phyloP scores from a whole-genome alignment of 2,797 vertebrate species.

The Cichlasoma orientale region DNA sequence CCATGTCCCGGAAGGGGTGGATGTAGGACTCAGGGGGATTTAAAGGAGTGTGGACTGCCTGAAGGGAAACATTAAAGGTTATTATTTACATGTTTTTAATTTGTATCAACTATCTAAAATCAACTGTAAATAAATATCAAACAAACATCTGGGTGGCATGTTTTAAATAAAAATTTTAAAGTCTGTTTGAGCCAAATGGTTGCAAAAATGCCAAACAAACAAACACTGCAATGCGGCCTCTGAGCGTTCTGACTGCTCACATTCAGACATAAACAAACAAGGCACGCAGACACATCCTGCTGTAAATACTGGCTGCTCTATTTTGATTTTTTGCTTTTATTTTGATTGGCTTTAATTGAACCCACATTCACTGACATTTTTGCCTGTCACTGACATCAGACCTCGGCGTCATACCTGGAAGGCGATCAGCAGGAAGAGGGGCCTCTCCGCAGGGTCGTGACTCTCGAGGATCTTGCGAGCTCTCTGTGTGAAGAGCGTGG shows the following conservation, averaged over 20 bases:
- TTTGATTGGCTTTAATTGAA: neutral
- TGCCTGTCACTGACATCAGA: neutral
- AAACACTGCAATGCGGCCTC: conserved; percentile 15
- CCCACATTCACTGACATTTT: neutral
- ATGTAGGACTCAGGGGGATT: conserved; percentile 93
- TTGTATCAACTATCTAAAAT: neutral
- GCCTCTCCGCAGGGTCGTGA: conserved; percentile 78
- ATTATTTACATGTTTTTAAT: neutral
- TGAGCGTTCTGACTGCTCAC: neutral
- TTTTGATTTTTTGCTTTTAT: neutral
- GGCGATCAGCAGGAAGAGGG: conserved; percentile 94
- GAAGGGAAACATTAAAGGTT: neutral
- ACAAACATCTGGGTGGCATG: neutral
- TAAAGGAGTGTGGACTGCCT: conserved; percentile 94
- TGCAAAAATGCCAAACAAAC: neutral
- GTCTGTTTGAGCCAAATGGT: neutral
- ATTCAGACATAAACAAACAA: neutral
- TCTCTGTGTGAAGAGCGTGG: conserved; percentile 89
- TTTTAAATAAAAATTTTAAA: neutral
- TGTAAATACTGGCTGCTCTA: neutral
- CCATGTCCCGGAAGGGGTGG: conserved; percentile 91
- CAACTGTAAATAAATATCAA: neutral
- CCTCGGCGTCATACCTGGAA: conserved; percentile 76
- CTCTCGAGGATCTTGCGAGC: conserved; percentile 91
- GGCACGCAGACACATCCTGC: neutral